A percentile compares a stretch with the other conserved stretches of the same genome.
phyloP scores from a whole-genome alignment of 1,140 invertebrate genomes.

The Bombus impatiens region DNA sequence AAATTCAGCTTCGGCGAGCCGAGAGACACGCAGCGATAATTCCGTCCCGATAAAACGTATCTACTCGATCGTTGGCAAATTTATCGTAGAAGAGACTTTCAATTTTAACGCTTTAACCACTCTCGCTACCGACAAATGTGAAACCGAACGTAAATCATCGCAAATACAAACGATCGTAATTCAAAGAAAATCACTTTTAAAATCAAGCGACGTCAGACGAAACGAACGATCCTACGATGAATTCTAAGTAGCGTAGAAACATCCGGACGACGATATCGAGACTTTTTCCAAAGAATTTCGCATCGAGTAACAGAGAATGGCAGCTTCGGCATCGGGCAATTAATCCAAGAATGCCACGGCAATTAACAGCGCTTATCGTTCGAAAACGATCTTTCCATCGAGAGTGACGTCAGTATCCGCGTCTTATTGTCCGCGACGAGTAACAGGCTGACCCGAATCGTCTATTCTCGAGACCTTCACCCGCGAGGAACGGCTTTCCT shows the following conservation, averaged over 20 bases:
- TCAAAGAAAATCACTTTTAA: not conserved
- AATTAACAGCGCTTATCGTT: constrained; percentile 41
- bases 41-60: not conserved
- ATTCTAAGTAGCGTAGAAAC: too few relatives aligned
- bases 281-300: not conserved
- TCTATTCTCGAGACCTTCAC: constrained; percentile 36
- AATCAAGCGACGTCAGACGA: not conserved
- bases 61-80: not conserved
- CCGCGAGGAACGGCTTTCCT: constrained; percentile 12
- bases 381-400: constrained; percentile 8
- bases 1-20: not conserved
- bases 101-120: not conserved
- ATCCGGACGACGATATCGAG: too few relatives aligned
- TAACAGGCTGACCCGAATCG: constrained; percentile 19
- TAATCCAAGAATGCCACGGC: constrained; percentile 36
- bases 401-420: constrained; percentile 42
- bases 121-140: not conserved
- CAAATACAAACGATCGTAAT: not conserved
- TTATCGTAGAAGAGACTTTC: not conserved
- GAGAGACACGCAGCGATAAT: too few relatives aligned
- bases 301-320: not conserved
- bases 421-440: constrained; percentile 33
- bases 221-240: too few relatives aligned
- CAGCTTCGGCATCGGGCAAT: not conserved
- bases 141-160: not conserved